Base-by-base conservation (phyloP, 2,113 vertebrate species). In the Periophthalmodon schlosseri region DNA sequence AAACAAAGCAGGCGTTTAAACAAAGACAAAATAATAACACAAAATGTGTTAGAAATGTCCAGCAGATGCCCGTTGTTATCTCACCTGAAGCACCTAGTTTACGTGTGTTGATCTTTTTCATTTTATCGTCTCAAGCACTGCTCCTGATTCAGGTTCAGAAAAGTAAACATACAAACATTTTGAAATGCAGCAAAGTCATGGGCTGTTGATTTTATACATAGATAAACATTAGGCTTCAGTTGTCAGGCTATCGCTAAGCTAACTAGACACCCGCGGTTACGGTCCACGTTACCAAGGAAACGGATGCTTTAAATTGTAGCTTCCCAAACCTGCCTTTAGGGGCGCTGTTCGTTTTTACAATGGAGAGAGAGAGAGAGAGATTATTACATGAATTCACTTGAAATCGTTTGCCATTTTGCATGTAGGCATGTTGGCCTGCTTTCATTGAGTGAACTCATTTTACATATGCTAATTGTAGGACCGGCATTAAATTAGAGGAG, bases 201-300 rank as follows among this genome's bases (percentile, higher is more conserved):
- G 8, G 50, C 6, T n/a, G 5, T 20, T 52, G 18, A 2, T 54
- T 20, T 7, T 4, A 7, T 54, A 54, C 20, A 2, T 54, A n/a
- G 18, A 4, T 20, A 9, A 20, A 54, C 50, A n/a, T 54, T n/a
- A n/a, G 50, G 14, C 14, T 56, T 56, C 8, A 10, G 20, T 18
- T 56, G n/a, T 20, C 24, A 18, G 61, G 57, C 57, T n/a, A 20
- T 34, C 5, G 60, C 60, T 63, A 34, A 24, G 60, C 13, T 57
- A 24, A 33, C 34, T 0, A 44, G 46, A 23, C 23, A 4, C 7
- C 14, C 33, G 28, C 13, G 5, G 50, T 33, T 61, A 47, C 24
- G n/a, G 3, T 21, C 23, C 6, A 0, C 18, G 86, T 86, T 74
- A 73, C 91, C 80, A 74, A 85, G 68, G 82, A 76, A 87, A 87